Conservation (phyloP, 2,113 vertebrate genomes). For the Plecturocebus donacophilus region DNA sequence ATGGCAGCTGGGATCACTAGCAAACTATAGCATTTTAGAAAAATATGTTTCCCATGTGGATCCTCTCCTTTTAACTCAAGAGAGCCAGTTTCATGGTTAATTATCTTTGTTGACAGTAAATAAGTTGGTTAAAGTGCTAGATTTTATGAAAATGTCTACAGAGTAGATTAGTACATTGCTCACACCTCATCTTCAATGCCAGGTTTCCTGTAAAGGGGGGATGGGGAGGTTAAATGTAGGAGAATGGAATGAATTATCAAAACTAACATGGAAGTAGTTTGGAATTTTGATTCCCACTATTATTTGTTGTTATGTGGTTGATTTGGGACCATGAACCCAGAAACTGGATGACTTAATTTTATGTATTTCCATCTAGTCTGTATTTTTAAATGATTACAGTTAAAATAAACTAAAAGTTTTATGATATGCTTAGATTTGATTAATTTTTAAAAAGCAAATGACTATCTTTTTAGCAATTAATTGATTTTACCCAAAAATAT, state of each 20-base stretch:
- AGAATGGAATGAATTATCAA: neutral
- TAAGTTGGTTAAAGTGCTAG: neutral
- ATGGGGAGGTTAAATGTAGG: rapidly evolving
- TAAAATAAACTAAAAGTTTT: neutral
- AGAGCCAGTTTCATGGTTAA: constrained; percentile 23
- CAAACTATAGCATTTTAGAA: neutral
- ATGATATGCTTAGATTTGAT: neutral
- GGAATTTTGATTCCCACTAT: constrained; percentile 9
- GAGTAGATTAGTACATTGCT: neutral
- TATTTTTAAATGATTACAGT: neutral
- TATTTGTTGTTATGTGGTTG: neutral
- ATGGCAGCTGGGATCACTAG: neutral
- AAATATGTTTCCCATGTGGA: neutral
- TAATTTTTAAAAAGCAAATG: neutral
- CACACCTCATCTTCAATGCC: neutral
- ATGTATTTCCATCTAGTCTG: neutral
- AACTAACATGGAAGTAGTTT: neutral
- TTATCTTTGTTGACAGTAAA: constrained; percentile 50
- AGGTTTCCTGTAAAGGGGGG: neutral
- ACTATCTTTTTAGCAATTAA: neutral
- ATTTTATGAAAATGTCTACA: neutral
- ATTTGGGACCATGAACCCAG: neutral
- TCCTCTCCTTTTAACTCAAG: constrained; percentile 47
- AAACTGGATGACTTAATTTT: constrained; percentile 18
- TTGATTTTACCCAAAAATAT: neutral